These are phyloP conservation scores for Catharus bicknelli DNA, from an alignment of 2,113 vertebrate genomes.

Conservation along the genomic window DNA sequence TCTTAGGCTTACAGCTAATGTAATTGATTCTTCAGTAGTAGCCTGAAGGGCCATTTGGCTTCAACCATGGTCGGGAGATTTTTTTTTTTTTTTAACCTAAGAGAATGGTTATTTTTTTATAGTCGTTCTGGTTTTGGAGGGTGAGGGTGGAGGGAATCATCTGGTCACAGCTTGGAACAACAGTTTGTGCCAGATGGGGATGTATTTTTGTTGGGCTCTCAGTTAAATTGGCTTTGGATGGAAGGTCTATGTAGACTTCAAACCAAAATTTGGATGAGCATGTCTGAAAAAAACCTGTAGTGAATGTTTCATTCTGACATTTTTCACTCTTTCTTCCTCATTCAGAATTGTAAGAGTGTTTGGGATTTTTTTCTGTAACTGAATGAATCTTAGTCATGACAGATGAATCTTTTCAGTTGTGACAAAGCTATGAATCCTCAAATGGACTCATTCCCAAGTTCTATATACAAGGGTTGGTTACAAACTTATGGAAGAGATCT, in stretches of 20 bases:
- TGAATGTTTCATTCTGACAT: not conserved
- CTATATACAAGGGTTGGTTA: not conserved
- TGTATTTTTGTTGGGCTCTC: conserved; percentile 29
- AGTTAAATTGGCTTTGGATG: conserved; percentile 24
- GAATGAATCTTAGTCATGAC: not conserved
- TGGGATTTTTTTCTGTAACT: not conserved
- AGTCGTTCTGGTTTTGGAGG: conserved; percentile 37
- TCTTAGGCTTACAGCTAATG: conserved; percentile 67
- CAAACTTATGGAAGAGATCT: not conserved
- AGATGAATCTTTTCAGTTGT: not conserved
- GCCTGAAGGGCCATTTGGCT: conserved; percentile 70
- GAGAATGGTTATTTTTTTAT: conserved; percentile 44
- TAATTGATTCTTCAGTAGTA: conserved; percentile 70
- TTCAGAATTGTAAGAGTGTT: not conserved
- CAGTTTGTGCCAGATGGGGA: conserved; percentile 7
- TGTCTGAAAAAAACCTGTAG: not conserved
- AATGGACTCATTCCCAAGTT: not conserved
- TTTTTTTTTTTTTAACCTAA: conserved; percentile 31
- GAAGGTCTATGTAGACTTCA: conserved; percentile 25
- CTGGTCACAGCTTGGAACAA: conserved; percentile 21
- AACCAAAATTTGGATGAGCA: not conserved
- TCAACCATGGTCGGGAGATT: conserved; percentile 33
- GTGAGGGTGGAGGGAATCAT: not conserved
- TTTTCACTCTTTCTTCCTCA: not conserved
- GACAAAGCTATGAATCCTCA: not conserved